Evolutionary conservation across 2,888 invertebrate species (phyloP).

Genomic region (Drosophila vallismaia): DNA sequence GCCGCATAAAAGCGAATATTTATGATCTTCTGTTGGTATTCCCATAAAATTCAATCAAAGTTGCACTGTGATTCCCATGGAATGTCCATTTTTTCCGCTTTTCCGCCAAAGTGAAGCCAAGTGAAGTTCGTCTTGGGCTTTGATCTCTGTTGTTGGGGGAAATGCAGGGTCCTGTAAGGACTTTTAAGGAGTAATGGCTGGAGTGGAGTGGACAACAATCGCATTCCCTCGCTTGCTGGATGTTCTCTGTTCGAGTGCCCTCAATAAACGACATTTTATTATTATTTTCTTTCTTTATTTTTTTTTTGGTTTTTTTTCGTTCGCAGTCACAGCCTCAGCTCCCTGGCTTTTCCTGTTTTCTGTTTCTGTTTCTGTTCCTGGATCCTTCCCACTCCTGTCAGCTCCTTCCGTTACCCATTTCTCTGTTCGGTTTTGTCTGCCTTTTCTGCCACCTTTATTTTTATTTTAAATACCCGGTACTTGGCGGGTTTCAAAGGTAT

Average conservation of each 20-base stretch:
- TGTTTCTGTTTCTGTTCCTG: neutral
- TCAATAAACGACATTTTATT: constrained; percentile 77
- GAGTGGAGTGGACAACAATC: constrained; percentile 25
- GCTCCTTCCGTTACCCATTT: constrained; percentile 31
- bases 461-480: neutral
- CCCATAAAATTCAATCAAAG: constrained; percentile 43
- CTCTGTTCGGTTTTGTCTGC: constrained; percentile 37
- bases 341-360: constrained; percentile 13
- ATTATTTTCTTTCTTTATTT: constrained; percentile 43
- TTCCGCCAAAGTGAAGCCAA: constrained; percentile 4
- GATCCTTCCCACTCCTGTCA: neutral
- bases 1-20: constrained; percentile 36
- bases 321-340: constrained; percentile 7
- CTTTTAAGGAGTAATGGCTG: constrained; percentile 5
- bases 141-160: constrained; percentile 24
- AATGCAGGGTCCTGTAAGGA: constrained; percentile 1
- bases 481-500: neutral
- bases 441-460: neutral
- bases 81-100: constrained; percentile 16
- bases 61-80: constrained; percentile 24
- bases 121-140: constrained; percentile 39
- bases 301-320: constrained; percentile 4
- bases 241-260: constrained; percentile 37
- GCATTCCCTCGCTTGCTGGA: constrained; percentile 15
- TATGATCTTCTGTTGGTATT: constrained; percentile 29